Evolutionary conservation across 2,797 vertebrate genomes (phyloP).

Genomic region (Decapterus maruadsi): DNA sequence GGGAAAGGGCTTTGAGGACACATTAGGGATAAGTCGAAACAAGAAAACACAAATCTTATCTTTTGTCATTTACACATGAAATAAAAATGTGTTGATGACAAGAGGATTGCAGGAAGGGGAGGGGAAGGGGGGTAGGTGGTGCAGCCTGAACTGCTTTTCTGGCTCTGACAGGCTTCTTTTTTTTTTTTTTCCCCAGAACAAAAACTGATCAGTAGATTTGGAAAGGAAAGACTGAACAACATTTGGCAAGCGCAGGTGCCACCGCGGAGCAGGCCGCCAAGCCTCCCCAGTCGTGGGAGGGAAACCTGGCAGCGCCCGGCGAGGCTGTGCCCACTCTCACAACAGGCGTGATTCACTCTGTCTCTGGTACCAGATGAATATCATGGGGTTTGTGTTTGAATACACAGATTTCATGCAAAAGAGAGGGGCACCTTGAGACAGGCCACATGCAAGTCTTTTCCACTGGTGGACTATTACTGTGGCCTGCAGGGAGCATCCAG

Average conservation of each 20-base stretch:
- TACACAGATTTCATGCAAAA: constrained; percentile 88
- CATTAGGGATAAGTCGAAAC: constrained; percentile 40
- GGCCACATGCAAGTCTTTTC: constrained; percentile 81
- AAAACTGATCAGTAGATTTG: constrained; percentile 74
- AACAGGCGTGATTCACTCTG: constrained; percentile 68
- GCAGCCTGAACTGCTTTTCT: constrained; percentile 40
- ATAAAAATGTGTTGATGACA: constrained; percentile 49
- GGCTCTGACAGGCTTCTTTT: constrained; percentile 37
- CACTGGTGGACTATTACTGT: constrained; percentile 56
- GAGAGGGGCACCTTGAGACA: constrained; percentile 70
- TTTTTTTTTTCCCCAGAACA: constrained; percentile 13
- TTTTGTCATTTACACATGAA: constrained; percentile 48
- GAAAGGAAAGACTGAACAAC: constrained; percentile 85
- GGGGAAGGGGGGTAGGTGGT: neutral
- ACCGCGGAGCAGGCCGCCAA: constrained; percentile 63
- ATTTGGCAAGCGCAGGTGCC: constrained; percentile 84
- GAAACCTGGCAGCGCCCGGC: constrained; percentile 67
- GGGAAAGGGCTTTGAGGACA: constrained; percentile 40
- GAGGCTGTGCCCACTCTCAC: constrained; percentile 72
- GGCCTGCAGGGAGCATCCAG: constrained; percentile 32
- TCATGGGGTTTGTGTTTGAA: constrained; percentile 75
- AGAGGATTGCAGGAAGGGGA: constrained; percentile 7
- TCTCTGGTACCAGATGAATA: constrained; percentile 73
- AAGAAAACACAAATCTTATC: constrained; percentile 47
- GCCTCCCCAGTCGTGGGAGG: constrained; percentile 68